Evolutionary conservation across 2,113 vertebrate genomes (phyloP).

Genomic region (Bufo bufo): DNA sequence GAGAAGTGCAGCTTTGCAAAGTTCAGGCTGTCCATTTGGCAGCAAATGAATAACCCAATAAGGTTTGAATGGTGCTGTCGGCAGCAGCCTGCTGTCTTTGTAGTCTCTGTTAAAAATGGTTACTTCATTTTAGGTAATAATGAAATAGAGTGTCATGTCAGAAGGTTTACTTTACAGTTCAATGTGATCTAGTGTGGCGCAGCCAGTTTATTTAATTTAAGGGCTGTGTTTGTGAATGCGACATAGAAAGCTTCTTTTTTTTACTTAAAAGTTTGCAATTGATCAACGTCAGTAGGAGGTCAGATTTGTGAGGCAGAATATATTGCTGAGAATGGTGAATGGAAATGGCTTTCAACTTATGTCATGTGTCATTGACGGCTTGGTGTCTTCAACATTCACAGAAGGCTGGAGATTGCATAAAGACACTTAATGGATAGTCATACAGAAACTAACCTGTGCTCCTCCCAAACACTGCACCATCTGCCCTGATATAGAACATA

Average conservation of each 20-base stretch:
- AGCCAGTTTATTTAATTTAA: conserved; percentile 50
- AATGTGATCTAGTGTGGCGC: conserved; percentile 43
- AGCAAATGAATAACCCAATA: conserved; percentile 30
- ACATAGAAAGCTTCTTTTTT: neutral
- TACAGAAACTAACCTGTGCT: neutral
- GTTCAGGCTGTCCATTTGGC: conserved; percentile 23
- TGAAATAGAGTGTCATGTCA: conserved; percentile 19
- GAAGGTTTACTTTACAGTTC: conserved; percentile 47
- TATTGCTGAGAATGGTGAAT: neutral
- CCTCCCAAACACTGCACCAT: neutral
- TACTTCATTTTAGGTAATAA: conserved; percentile 39
- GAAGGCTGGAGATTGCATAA: neutral
- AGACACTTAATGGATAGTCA: neutral
- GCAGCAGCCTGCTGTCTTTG: conserved; percentile 22
- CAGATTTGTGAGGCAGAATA: neutral
- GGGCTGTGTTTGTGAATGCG: conserved; percentile 43
- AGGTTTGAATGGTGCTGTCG: neutral
- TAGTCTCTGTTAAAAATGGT: conserved; percentile 34
- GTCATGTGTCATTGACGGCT: conserved; percentile 13
- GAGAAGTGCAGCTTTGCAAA: conserved; percentile 48
- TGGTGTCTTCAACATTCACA: neutral
- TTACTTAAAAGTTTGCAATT: conserved; percentile 27
- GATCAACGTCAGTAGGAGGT: conserved; percentile 37
- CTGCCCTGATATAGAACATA: neutral
- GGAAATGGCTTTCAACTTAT: neutral